Evolutionary conservation across 1,140 invertebrate genomes (phyloP).

Genomic region (Sitodiplosis mosellana): DNA sequence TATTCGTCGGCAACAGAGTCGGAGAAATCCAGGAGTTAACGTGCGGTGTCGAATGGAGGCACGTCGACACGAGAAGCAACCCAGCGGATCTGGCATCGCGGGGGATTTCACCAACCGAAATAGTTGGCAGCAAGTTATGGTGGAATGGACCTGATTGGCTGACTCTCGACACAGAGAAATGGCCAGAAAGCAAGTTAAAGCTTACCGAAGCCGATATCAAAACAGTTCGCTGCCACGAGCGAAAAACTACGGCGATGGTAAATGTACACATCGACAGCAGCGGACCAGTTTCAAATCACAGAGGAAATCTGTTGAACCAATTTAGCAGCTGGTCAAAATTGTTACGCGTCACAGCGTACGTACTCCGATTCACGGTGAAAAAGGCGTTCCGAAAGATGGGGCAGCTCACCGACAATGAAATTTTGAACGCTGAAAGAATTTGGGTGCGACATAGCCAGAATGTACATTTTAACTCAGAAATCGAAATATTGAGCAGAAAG

Average conservation of each 20-base stretch:
- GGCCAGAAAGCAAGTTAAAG: background rate
- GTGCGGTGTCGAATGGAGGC: conserved; percentile 8
- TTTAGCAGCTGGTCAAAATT: background rate
- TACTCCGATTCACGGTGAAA: background rate
- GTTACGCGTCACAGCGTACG: background rate
- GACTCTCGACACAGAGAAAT: background rate
- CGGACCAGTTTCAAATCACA: background rate
- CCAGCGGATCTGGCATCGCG: too few species aligned
- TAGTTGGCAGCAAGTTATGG: conserved; percentile 16
- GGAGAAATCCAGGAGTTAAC: conserved; percentile 17
- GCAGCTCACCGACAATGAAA: background rate
- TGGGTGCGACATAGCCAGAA: too few species aligned
- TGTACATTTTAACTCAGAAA: conserved; percentile 10
- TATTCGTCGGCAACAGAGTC: too few species aligned
- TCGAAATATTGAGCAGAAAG: conserved; percentile 5
- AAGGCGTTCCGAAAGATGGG: background rate
- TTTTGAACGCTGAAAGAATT: too few species aligned
- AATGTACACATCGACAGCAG: background rate
- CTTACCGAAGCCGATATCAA: background rate
- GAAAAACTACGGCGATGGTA: background rate
- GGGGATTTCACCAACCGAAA: conserved; percentile 3
- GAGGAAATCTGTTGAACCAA: background rate
- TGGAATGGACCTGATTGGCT: conserved; percentile 17
- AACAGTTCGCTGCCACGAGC: background rate
- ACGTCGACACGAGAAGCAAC: conserved; percentile 17